phyloP scores from a whole-genome alignment of 2,113 vertebrate species.

The Pontoporia blainvillei region DNA sequence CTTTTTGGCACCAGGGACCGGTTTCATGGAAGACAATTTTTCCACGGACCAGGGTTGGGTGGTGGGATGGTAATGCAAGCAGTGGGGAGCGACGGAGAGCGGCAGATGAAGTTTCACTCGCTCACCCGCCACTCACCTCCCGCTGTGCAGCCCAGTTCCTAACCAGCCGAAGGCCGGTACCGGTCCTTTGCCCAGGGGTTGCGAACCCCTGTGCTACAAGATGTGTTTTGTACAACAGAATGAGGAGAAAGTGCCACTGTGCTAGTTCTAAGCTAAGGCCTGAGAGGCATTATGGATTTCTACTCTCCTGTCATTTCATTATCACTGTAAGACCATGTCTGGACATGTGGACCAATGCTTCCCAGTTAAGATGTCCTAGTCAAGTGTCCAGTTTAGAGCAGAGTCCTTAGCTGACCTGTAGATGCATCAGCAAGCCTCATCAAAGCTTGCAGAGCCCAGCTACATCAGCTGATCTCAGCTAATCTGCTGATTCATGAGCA shows the following conservation, averaged over 20 bases:
- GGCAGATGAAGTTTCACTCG: too few species aligned
- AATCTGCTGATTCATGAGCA: neutral
- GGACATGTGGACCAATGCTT: rapidly evolving
- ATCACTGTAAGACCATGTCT: neutral
- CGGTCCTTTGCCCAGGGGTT: too few species aligned
- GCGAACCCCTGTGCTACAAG: too few species aligned
- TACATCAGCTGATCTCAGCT: neutral
- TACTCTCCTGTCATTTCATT: neutral
- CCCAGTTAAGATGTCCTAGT: neutral
- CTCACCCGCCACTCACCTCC: too few species aligned
- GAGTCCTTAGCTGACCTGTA: neutral
- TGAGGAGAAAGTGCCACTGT: neutral
- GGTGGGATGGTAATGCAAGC: too few species aligned
- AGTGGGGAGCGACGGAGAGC: too few species aligned
- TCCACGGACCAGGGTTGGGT: too few species aligned
- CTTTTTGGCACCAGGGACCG: too few species aligned
- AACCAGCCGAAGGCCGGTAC: too few species aligned
- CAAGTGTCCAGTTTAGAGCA: neutral
- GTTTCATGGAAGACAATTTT: too few species aligned
- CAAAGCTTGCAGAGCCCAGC: neutral
- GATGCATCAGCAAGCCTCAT: neutral
- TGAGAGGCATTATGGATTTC: neutral
- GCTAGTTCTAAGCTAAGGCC: neutral
- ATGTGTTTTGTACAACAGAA: neutral
- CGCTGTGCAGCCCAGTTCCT: too few species aligned